A percentile compares a stretch with the other conserved stretches of the same genome.
These are phyloP conservation scores for Drosophila asahinai DNA, from an alignment of 1,140 invertebrate species.

Conservation along the genomic window DNA sequence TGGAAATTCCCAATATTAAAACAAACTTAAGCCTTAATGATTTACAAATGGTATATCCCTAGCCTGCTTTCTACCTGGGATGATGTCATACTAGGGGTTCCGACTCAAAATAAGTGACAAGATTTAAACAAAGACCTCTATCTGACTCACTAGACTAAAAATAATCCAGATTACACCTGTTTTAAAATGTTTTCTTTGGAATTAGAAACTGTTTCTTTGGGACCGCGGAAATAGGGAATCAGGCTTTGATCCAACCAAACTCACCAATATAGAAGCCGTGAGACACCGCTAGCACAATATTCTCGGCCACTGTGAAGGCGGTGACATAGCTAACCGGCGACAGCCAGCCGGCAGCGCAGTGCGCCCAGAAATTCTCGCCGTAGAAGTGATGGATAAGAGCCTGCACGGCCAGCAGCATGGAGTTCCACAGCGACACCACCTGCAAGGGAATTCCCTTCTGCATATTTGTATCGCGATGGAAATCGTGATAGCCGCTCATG, in stretches of 20 bases:
- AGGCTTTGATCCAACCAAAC: conserved; percentile 20
- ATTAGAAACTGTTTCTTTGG: background rate
- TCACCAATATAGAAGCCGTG: conserved; percentile 88
- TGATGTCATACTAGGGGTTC: background rate
- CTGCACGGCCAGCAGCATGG: conserved; percentile 87
- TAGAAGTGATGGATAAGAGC: conserved; percentile 88
- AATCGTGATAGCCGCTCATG: conserved; percentile 89
- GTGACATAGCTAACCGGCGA: conserved; percentile 88
- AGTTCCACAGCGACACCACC: conserved; percentile 88
- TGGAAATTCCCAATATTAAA: background rate
- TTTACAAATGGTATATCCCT: background rate
- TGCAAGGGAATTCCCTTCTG: conserved; percentile 88
- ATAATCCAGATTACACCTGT: background rate
- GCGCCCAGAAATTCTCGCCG: conserved; percentile 87
- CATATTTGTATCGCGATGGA: conserved; percentile 88
- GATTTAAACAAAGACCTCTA: background rate
- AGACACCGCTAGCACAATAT: conserved; percentile 86
- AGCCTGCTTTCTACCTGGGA: background rate
- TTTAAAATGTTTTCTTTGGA: conserved; percentile 9
- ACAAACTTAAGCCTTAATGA: too few relatives aligned
- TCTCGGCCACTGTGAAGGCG: conserved; percentile 86
- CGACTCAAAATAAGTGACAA: background rate
- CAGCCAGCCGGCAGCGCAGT: conserved; percentile 87
- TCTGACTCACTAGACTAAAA: background rate
- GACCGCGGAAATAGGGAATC: background rate